These are phyloP conservation scores for Eupithecia centaureata DNA, from an alignment of 2,888 invertebrate species.

Conservation along the genomic window DNA sequence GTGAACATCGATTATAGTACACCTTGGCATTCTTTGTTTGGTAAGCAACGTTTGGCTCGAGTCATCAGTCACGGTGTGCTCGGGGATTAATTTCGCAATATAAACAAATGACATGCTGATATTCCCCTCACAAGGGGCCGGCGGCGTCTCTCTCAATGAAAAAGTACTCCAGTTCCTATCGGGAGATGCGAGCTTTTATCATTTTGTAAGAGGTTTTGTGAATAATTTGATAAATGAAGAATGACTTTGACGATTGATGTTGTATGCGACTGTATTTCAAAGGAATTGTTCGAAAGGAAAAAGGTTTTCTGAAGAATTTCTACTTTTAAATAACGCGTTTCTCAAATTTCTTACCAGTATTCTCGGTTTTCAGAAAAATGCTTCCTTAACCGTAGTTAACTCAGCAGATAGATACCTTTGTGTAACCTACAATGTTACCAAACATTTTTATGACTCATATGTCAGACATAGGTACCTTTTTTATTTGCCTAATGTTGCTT, in stretches of 20 bases:
- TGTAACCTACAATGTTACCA: too few relatives aligned
- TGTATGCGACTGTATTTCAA: conserved; percentile 41
- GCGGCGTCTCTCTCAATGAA: conserved; percentile 50
- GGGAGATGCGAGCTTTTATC: conserved; percentile 56
- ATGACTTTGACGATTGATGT: conserved; percentile 49
- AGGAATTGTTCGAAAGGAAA: conserved; percentile 34
- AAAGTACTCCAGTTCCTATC: conserved; percentile 58
- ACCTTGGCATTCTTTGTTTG: conserved; percentile 79
- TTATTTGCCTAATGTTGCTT: too few relatives aligned
- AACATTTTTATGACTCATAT: too few relatives aligned
- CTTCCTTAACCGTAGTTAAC: not conserved
- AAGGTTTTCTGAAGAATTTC: conserved; percentile 10
- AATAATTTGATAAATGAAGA: conserved; percentile 60
- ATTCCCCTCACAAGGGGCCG: conserved; percentile 55
- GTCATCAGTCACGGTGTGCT: conserved; percentile 67
- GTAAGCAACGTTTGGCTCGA: conserved; percentile 71
- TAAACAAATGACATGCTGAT: conserved; percentile 75
- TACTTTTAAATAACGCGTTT: not conserved
- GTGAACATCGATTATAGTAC: conserved; percentile 81
- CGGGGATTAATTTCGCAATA: conserved; percentile 73
- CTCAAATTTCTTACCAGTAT: not conserved
- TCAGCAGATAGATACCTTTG: not conserved
- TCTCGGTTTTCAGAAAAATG: not conserved
- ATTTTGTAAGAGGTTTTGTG: conserved; percentile 59
- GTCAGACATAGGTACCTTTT: too few relatives aligned